phyloP scores from a whole-genome alignment of 2,113 vertebrate genomes.

The Pyrgilauda ruficollis region DNA sequence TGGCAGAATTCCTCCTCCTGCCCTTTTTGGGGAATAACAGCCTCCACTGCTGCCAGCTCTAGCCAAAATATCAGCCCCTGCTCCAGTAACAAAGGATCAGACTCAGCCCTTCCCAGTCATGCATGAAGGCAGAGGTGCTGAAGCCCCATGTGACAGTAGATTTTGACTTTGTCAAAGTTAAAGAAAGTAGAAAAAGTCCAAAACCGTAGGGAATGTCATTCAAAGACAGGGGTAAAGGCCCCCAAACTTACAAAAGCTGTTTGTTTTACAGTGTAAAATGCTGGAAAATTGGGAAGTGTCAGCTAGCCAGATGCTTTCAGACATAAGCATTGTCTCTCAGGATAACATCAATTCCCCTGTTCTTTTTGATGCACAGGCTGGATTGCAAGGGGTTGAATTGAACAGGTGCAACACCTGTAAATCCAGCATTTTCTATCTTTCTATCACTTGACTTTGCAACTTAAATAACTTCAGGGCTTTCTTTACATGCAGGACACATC shows the following conservation, averaged over 20 bases:
- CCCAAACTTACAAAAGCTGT: background rate
- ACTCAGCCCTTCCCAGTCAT: background rate
- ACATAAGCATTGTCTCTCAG: background rate
- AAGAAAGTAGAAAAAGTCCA: background rate
- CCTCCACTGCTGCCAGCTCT: background rate
- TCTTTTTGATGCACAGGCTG: background rate
- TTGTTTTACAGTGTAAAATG: background rate
- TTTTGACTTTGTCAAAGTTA: background rate
- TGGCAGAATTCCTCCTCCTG: background rate
- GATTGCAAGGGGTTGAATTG: background rate
- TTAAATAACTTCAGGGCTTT: conserved; percentile 7
- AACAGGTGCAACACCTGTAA: conserved; percentile 16
- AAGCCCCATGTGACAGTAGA: background rate
- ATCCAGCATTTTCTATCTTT: conserved; percentile 9
- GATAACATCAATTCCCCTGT: background rate
- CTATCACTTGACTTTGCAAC: background rate
- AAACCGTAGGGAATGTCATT: background rate
- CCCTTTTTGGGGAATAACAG: background rate
- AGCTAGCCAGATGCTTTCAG: conserved; percentile 7
- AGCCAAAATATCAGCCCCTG: background rate
- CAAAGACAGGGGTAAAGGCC: fast-evolving
- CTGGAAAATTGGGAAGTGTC: background rate
- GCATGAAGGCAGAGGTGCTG: background rate
- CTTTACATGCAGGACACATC: conserved; percentile 18
- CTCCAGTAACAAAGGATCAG: background rate